Conservation (phyloP, 2,113 vertebrate genomes). For the Sander lucioperca region DNA sequence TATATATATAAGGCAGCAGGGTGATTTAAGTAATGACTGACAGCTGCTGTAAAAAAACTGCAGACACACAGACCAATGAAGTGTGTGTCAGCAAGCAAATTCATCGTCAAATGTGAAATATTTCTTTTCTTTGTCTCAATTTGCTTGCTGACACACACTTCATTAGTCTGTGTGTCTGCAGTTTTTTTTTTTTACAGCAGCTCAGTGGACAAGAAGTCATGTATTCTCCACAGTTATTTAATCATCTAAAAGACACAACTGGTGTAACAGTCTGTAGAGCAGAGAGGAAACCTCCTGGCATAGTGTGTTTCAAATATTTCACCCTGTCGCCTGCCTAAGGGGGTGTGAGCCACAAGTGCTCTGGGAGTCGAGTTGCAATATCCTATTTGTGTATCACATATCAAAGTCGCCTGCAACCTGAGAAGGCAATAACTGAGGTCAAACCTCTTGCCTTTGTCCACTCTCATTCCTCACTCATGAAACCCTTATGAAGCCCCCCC, state of each 20-base stretch:
- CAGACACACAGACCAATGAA: no score
- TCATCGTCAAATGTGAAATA: conserved; percentile 47
- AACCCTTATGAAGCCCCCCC: conserved; percentile 27
- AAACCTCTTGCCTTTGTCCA: conserved; percentile 58
- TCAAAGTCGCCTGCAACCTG: conserved; percentile 76
- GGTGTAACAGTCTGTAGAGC: conserved; percentile 27
- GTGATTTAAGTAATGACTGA: no score
- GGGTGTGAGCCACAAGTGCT: conserved; percentile 50
- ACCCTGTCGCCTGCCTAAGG: conserved; percentile 39
- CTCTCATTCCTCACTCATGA: conserved; percentile 59
- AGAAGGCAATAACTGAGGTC: conserved; percentile 72
- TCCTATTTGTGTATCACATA: conserved; percentile 76
- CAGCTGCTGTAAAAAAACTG: no score
- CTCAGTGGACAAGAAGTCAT: conserved; percentile 54
- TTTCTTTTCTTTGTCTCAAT: conserved; percentile 36
- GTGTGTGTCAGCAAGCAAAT: no score
- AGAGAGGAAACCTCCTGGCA: conserved; percentile 38
- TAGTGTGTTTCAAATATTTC: conserved; percentile 41
- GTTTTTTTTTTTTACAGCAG: conserved; percentile 33
- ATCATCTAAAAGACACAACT: conserved; percentile 49
- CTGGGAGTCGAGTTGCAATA: conserved; percentile 64
- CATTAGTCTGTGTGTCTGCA: conserved; percentile 45
- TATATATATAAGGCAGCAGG: no score
- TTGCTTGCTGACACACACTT: conserved; percentile 32
- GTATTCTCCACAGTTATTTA: conserved; percentile 61